phyloP scores from a whole-genome alignment of 2,888 invertebrate genomes.

The Epirrhoe alternata region DNA sequence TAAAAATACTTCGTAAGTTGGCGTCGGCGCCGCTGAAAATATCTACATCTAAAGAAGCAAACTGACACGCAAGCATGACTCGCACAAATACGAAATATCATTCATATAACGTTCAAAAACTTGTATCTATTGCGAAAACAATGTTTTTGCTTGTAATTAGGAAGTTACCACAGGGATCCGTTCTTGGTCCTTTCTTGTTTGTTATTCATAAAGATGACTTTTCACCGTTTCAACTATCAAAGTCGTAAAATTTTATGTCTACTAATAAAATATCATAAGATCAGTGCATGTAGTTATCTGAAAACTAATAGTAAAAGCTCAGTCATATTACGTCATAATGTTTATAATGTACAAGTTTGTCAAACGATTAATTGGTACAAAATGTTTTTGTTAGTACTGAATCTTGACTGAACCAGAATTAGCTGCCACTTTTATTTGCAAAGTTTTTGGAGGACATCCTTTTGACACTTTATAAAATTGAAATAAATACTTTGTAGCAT shows the following conservation, averaged over 20 bases:
- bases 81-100: conserved; percentile 28
- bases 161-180: conserved; percentile 18
- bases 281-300: background rate
- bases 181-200: conserved; percentile 8
- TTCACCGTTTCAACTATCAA: background rate
- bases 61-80: conserved; percentile 33
- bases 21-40: conserved; percentile 71
- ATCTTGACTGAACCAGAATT: background rate
- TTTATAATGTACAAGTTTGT: background rate
- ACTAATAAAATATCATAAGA: conserved; percentile 3
- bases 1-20: conserved; percentile 78
- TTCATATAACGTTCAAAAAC: conserved; percentile 3
- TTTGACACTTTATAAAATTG: background rate
- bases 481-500: background rate
- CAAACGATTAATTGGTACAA: conserved; percentile 2
- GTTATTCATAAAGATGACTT: background rate
- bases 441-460: conserved; percentile 1
- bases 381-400: background rate
- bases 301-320: background rate
- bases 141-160: background rate
- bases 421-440: conserved; percentile 10
- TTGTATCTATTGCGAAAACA: background rate
- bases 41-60: conserved; percentile 57
- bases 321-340: background rate
- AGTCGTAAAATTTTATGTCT: conserved; percentile 1